phyloP scores from a whole-genome alignment of 23 tunicate species.

The Trididemnum miniatum region DNA sequence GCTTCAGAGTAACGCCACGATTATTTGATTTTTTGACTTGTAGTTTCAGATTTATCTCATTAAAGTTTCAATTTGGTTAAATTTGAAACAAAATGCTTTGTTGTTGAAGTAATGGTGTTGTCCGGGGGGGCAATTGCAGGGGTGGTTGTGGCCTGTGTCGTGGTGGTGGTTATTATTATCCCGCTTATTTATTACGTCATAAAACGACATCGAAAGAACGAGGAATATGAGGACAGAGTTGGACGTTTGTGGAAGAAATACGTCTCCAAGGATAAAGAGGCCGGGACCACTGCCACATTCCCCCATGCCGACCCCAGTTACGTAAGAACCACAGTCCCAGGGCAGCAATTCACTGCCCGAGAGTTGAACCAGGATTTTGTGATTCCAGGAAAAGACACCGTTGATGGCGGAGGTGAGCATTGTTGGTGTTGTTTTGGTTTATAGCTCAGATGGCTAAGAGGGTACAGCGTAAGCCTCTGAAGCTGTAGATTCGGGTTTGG shows the following conservation, averaged over 20 bases:
- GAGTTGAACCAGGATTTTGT: slow-evolving; percentile 60
- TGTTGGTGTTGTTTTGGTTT: not conserved
- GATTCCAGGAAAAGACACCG: slow-evolving; percentile 31
- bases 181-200: slow-evolving; percentile 49
- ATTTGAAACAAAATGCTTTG: too few species aligned
- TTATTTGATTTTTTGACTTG: too few species aligned
- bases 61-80: too few species aligned
- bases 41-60: too few species aligned
- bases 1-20: too few species aligned
- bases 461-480: too few species aligned
- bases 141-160: slow-evolving; percentile 50
- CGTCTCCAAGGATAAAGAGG: slow-evolving; percentile 19
- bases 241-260: slow-evolving; percentile 66
- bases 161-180: slow-evolving; percentile 26
- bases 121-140: slow-evolving; percentile 70
- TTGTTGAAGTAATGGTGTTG: slow-evolving; percentile 47
- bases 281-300: slow-evolving; percentile 51
- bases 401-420: not conserved
- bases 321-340: slow-evolving; percentile 64
- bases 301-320: slow-evolving; percentile 71
- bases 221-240: slow-evolving; percentile 52
- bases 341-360: slow-evolving; percentile 70
- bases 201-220: slow-evolving; percentile 51
- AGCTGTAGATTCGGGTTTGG: too few species aligned
- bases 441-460: not conserved